Conservation (phyloP, 2,888 invertebrate species). For the Cremastobaeus sp. region DNA sequence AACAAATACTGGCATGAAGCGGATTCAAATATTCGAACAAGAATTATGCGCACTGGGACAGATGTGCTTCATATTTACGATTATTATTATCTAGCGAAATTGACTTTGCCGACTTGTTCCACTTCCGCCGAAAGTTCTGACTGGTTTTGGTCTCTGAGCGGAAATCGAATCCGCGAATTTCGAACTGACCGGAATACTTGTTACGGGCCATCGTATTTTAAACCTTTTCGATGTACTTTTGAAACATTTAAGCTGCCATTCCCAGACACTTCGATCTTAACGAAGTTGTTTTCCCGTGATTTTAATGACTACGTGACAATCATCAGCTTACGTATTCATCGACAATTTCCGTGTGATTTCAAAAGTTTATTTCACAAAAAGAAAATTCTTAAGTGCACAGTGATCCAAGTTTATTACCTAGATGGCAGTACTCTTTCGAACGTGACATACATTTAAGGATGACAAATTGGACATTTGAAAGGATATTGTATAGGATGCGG, state of each 20-base stretch:
- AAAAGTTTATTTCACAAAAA: too few relatives aligned
- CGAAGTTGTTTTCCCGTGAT: neutral
- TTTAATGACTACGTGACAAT: too few relatives aligned
- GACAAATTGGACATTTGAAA: too few relatives aligned
- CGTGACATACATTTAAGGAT: too few relatives aligned
- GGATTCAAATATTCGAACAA: conserved; percentile 38
- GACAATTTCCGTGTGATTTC: too few relatives aligned
- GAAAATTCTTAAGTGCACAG: too few relatives aligned
- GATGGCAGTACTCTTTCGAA: too few relatives aligned
- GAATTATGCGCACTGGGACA: conserved; percentile 54
- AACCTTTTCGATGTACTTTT: conserved; percentile 15
- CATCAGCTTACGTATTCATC: too few relatives aligned
- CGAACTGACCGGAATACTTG: conserved; percentile 11
- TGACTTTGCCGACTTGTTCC: conserved; percentile 48
- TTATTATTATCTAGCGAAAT: conserved; percentile 63
- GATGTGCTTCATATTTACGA: conserved; percentile 61
- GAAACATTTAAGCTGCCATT: too few relatives aligned
- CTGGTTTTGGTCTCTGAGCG: conserved; percentile 3
- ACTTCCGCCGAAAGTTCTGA: conserved; percentile 28
- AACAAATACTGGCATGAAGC: conserved; percentile 29
- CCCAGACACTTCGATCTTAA: too few relatives aligned
- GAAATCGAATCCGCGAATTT: conserved; percentile 57
- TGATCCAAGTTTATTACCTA: too few relatives aligned
- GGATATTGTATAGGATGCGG: too few relatives aligned
- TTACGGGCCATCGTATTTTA: conserved; percentile 3